A percentile compares a stretch with the other conserved stretches of the same genome.
phyloP scores from a whole-genome alignment of 2,888 invertebrate species.

The Spodoptera littoralis region DNA sequence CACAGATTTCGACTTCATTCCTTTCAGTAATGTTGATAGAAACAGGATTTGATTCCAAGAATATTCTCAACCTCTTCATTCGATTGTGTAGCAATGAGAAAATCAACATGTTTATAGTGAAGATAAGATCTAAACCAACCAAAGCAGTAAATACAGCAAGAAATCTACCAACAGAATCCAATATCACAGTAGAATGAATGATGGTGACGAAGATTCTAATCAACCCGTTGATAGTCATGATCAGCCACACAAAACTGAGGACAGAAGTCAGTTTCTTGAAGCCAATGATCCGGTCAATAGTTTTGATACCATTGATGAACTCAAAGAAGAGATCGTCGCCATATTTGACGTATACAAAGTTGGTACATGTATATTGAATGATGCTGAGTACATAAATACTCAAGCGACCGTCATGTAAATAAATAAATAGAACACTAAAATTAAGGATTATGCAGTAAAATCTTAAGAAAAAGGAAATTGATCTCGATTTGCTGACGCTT shows the following conservation, averaged over 20 bases:
- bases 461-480: background rate
- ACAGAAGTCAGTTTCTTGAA: background rate
- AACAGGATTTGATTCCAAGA: constrained; percentile 9
- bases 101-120: background rate
- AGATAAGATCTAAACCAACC: background rate
- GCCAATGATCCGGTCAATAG: constrained; percentile 1
- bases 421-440: background rate
- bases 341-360: background rate
- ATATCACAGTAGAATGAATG: background rate
- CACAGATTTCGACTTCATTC: background rate
- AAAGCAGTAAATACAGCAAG: background rate
- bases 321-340: background rate
- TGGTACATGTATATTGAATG: background rate
- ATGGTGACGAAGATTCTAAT: background rate
- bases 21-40: constrained; percentile 25
- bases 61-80: constrained; percentile 13
- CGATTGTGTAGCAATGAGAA: constrained; percentile 20
- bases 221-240: background rate
- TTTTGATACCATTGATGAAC: background rate
- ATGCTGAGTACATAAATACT: too few relatives aligned
- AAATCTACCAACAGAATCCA: background rate
- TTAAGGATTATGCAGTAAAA: background rate
- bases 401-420: too few relatives aligned
- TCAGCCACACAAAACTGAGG: background rate
- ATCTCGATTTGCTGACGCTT: background rate